A percentile compares a stretch with the other conserved stretches of the same genome.
Evolutionary conservation across 2,888 invertebrate species (phyloP).

Genomic region (Lottia gigantea): DNA sequence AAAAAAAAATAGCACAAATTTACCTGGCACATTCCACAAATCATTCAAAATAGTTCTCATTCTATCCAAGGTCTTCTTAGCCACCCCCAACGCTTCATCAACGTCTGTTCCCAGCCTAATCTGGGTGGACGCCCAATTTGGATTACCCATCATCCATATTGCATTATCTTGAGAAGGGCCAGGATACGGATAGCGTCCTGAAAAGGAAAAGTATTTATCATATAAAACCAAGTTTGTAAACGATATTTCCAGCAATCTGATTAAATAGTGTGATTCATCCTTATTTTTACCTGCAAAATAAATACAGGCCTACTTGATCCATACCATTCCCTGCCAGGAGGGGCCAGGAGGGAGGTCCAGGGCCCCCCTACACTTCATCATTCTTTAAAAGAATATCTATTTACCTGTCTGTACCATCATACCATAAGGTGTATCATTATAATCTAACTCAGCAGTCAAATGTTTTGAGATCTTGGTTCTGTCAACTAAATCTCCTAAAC

Average conservation of each 20-base stretch:
- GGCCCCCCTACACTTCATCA: too few relatives aligned
- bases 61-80: background rate
- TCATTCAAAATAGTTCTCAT: background rate
- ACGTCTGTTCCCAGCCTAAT: background rate
- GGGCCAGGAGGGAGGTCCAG: too few relatives aligned
- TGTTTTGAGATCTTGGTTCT: background rate
- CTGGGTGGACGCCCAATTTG: background rate
- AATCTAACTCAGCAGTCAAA: background rate
- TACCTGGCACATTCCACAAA: background rate
- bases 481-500: background rate
- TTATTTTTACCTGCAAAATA: too few relatives aligned
- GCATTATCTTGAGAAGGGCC: background rate
- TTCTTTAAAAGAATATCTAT: background rate
- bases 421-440: constrained; percentile 1
- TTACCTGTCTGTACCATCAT: background rate
- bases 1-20: too few relatives aligned
- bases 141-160: constrained; percentile 9
- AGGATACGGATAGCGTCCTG: background rate
- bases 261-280: too few relatives aligned
- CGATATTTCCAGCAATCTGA: too few relatives aligned
- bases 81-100: background rate
- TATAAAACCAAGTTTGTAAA: too few relatives aligned
- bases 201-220: background rate
- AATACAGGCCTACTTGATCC: too few relatives aligned
- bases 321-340: too few relatives aligned